Evolutionary conservation across 2,888 invertebrate genomes (phyloP), one percentile per base, ranked within the genome.

Genomic region (Drosophila bunnanda): DNA sequence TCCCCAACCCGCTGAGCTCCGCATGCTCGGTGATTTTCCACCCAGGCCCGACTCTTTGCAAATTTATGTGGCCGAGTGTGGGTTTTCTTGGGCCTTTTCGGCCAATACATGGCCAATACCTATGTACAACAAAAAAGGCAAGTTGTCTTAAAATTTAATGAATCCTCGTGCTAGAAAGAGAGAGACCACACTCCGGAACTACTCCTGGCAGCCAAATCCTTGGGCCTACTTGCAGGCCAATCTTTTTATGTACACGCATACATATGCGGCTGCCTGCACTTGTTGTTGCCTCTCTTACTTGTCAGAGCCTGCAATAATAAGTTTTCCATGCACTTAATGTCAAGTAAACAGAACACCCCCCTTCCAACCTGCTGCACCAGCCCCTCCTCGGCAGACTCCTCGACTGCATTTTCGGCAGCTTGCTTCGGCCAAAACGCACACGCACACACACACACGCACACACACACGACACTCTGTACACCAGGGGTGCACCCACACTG

Each of bases 141-240:
- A 74, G 76, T 76, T 75, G 71, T 73, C 90, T 87, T 88, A 90
- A 90, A 90, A 81, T 90, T 90, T 90, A 89, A 90, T 89, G 90
- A 82, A 88, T 82, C 80, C 77, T 82, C 22, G 20, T 30, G 71
- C 52, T 34, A 54, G 60, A 66, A 66, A 30, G 34, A 53, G 66
- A 66, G 34, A 44, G 67, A 66, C 25, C 55, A 38, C 30, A 44
- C 55, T 38, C 55, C 50, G 55, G 57, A 36, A 70, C 69, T 70
- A 70, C 66, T 66, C 55, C 69, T 68, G 48, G 56, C 69, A 68
- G 50, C 58, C 50, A 58, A 25, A 58, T 70, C 52, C 36, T 58
- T 70, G 52, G 59, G 70, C 70, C 70, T 69, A 69, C 68, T 73
- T 55, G 69, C 56, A 68, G 69, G 46, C 67, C 55, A 66, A 74